phyloP scores from a whole-genome alignment of 2,888 invertebrate genomes.

The Petrolisthes cinctipes region DNA sequence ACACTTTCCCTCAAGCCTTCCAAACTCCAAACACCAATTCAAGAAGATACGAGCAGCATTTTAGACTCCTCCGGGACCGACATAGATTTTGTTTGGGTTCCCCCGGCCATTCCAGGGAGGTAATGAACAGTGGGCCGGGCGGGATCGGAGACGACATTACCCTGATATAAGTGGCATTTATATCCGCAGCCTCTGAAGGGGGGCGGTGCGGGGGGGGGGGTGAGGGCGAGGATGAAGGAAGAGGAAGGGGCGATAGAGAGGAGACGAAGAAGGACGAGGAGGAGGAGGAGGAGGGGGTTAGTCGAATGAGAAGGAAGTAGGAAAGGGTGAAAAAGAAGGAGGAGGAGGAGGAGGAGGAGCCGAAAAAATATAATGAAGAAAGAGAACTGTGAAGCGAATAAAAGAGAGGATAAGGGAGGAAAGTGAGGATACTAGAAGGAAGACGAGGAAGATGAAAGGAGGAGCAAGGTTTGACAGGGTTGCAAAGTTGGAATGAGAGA shows the following conservation, averaged over 20 bases:
- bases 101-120: slow-evolving; percentile 35
- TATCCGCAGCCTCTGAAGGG: slow-evolving; percentile 35
- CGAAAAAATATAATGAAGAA: not conserved
- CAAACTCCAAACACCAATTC: too few relatives aligned
- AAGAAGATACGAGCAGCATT: slow-evolving; percentile 22
- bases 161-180: slow-evolving; percentile 55
- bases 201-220: not conserved
- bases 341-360: not conserved
- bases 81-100: slow-evolving; percentile 27
- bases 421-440: not conserved
- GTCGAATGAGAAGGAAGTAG: not conserved
- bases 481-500: not conserved
- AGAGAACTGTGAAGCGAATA: not conserved
- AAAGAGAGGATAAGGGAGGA: not conserved
- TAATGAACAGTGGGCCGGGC: slow-evolving; percentile 46
- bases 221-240: not conserved
- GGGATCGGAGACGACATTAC: slow-evolving; percentile 54
- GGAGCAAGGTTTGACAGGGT: not conserved
- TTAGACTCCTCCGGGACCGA: not conserved
- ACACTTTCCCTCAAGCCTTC: too few relatives aligned
- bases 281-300: slow-evolving; percentile 6
- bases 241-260: not conserved
- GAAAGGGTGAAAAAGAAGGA: not conserved
- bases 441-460: not conserved
- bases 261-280: slow-evolving; percentile 10